Base-by-base conservation (phyloP, 2,113 vertebrate species). In the Tachysurus fulvidraco region DNA sequence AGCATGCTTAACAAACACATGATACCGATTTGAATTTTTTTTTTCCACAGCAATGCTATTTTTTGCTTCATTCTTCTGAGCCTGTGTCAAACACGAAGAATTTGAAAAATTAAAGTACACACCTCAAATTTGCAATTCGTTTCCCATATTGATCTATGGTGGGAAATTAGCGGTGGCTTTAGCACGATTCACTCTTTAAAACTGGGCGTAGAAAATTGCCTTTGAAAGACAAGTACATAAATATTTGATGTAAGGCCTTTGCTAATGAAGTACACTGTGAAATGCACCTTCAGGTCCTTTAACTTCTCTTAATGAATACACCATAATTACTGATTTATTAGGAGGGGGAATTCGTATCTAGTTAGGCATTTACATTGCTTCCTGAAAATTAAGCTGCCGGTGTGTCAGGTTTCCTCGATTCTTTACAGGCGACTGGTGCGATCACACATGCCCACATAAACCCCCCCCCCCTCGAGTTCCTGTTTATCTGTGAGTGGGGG, bases 341-440 rank as follows among this genome's bases (percentile, higher is more conserved):
- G 79, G 30, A 55, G 65, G 25, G 81, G 69, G 41, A 64, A 81
- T 81, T 87, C 9, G 74, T 82, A 50, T 84, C 76, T 82, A 65
- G 83, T 81, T 89, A 89, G 69, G 88, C 16, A 87, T 89, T 90
- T 85, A 91, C 77, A 67, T 78, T 81, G 67, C 83, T 88, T 88
- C 85, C 87, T 89, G 87, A 90, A 90, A 89, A 86, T 88, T n/a
- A 86, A 82, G 57, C 64, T 5, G 69, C 19, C 14, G 8, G 60
- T 89, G 88, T 86, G 85, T 89, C 88, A 81, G 52, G 62, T 89
- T 91, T 89, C 87, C 46, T 71, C 59, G 16, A 25, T 80, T 83
- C 60, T 87, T 83, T 83, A 86, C 86, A 91, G 76, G 44, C 78
- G 65, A 88, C 59, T 86, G 83, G 64, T 81, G 81, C 64, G 67